Percentiles rank a stretch among this genome's conserved stretches.
These are phyloP conservation scores for Drosophila parthenogenetica DNA, from an alignment of 2,888 invertebrate genomes.

Conservation along the genomic window DNA sequence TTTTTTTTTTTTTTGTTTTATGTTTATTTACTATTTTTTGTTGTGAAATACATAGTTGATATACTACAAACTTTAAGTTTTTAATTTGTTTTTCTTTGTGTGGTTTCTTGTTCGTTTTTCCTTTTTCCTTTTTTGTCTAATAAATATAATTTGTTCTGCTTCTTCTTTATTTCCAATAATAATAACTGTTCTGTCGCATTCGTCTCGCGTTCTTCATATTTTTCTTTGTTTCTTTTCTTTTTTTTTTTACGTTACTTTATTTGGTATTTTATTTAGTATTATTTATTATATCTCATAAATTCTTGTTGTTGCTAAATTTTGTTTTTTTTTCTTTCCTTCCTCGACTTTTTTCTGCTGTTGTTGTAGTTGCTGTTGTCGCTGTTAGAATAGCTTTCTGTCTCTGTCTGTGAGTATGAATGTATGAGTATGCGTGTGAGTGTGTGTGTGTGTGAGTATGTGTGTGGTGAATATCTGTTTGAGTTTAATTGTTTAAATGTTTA, in stretches of 20 bases:
- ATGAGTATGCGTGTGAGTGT: conserved; percentile 18
- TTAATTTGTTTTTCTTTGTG: conserved; percentile 43
- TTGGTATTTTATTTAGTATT: conserved; percentile 61
- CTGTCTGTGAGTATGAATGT: conserved; percentile 35
- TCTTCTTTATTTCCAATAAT: conserved; percentile 23
- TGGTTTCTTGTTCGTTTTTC: conserved; percentile 30
- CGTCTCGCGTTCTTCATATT: conserved; percentile 4
- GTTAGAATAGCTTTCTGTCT: conserved; percentile 37
- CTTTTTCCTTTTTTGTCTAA: conserved; percentile 61
- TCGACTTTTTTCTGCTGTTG: conserved; percentile 34
- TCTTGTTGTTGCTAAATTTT: conserved; percentile 81
- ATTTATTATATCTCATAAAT: conserved; percentile 80
- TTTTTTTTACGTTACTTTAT: conserved; percentile 27
- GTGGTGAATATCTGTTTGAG: conserved; percentile 43
- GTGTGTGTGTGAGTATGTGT: conserved; percentile 28
- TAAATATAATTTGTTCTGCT: conserved; percentile 71
- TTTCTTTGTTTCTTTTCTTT: conserved; percentile 5
- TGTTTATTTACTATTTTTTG: conserved; percentile 60
- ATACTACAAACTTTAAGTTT: conserved; percentile 74
- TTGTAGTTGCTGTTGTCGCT: conserved; percentile 41
- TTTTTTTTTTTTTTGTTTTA: conserved; percentile 38
- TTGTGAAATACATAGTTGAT: conserved; percentile 75
- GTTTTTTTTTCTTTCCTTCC: conserved; percentile 55
- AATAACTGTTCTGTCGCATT: conserved; percentile 54
- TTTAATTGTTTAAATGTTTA: conserved; percentile 78